A percentile compares a stretch with the other conserved stretches of the same genome.
Conservation (phyloP, 2,797 vertebrate species). For the Enteromius argenteus region DNA sequence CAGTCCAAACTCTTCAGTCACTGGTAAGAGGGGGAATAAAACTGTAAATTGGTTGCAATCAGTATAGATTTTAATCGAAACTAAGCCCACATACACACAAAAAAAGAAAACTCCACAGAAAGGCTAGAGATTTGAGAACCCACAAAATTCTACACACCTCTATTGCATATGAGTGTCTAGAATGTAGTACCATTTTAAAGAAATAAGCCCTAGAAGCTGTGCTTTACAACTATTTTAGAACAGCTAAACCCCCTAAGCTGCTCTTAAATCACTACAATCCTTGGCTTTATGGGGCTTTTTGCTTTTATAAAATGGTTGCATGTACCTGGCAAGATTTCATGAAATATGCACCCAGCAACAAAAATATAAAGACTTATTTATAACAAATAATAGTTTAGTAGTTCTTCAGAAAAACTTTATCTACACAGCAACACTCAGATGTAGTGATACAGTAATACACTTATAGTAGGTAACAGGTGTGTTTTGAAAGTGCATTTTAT, state of each 20-base stretch:
- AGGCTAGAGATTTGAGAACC: not conserved
- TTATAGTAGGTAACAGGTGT: not conserved
- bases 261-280: not conserved
- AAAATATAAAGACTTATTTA: not conserved
- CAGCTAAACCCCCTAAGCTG: not conserved
- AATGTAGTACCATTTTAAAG: not conserved
- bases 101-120: not conserved
- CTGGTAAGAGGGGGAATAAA: conserved; percentile 77
- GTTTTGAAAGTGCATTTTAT: not conserved
- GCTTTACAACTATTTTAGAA: not conserved
- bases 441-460: not conserved
- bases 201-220: not conserved
- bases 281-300: not conserved
- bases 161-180: not conserved
- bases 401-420: not conserved
- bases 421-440: not conserved
- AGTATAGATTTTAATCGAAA: not conserved
- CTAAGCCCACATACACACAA: not conserved
- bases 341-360: not conserved
- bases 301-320: not conserved
- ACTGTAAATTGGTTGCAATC: not conserved
- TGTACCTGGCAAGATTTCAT: not conserved
- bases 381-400: not conserved
- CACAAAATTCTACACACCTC: no score
- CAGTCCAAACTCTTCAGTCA: conserved; percentile 90